Base-by-base conservation (phyloP, 2,888 invertebrate species). In the Cyrtodaria siliqua region DNA sequence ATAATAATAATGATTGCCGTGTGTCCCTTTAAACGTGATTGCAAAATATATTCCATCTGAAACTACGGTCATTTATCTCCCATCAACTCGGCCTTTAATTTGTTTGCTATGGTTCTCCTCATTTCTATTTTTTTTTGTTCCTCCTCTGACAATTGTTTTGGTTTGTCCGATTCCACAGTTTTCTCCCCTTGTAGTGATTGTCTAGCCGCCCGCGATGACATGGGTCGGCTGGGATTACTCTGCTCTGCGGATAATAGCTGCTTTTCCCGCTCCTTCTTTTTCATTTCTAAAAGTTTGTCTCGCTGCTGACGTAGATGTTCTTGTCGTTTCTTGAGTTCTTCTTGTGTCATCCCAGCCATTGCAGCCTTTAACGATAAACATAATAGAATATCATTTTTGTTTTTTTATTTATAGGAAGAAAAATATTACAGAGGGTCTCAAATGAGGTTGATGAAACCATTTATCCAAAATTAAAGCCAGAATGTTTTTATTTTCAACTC, bases 281-380 rank as follows among this genome's bases (percentile, higher is more conserved):
- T 99, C 90, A 98, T 94, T 23, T 96, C 96, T 50, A 98, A 94
- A 62, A 99, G 94, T 91, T 98, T 97, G 93, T 98, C 98, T 26
- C 98, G 95, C 91, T 98, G 98, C 74, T 96, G 95, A 63, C 96
- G 95, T 68, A 99, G 94, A 92, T 98, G 98, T 82, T 96, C 96
- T 89, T 97, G 97, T 0, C 98, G 83, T 62, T 91, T 87, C 64
- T 89, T 87, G 27, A 90, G 79, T 67, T 92, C 90, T n/a, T 90
- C 90, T 33, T 87, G 85, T 50, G 85, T 87, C 72, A 92, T 82
- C 14, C 89, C 90, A 20, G 86, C 82, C 75, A 91, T 84, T n/a
- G 83, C 86, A 47, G 86, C 90, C 91, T 91, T 67, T 14, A 72
- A 61, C 0, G 24, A 33, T 33, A 33, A 33, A 33, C 4, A 33